Conservation (phyloP, 2,888 invertebrate genomes). For the Latrodectus hesperus region DNA sequence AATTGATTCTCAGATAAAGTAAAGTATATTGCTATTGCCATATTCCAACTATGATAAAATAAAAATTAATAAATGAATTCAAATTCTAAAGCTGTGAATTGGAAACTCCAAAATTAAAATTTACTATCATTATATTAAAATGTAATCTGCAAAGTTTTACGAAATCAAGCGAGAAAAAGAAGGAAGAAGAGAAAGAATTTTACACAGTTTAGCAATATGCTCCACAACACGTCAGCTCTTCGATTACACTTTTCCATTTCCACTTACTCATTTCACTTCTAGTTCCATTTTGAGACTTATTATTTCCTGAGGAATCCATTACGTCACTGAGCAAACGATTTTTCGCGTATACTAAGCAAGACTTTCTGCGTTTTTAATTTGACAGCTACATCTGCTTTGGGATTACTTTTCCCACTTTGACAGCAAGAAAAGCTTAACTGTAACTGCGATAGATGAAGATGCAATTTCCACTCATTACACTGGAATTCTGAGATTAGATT, state of each 20-base stretch:
- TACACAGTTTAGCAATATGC: constrained; percentile 38
- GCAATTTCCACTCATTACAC: constrained; percentile 46
- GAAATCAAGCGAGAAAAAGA: too few species aligned
- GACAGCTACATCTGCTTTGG: neutral
- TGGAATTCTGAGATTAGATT: constrained; percentile 20
- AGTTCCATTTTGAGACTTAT: constrained; percentile 38
- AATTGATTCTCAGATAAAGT: too few species aligned
- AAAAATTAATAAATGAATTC: too few species aligned
- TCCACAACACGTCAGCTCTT: constrained; percentile 21
- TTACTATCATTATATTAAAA: too few species aligned
- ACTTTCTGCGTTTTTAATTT: neutral
- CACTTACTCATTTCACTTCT: constrained; percentile 11
- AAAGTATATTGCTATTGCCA: too few species aligned
- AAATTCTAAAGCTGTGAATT: too few species aligned
- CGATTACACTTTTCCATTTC: constrained; percentile 30
- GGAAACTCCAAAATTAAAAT: too few species aligned
- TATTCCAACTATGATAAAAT: too few species aligned
- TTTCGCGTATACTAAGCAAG: neutral
- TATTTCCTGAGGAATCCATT: constrained; percentile 46
- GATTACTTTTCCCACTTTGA: constrained; percentile 9
- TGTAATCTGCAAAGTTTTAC: too few species aligned
- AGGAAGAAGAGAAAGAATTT: too few species aligned
- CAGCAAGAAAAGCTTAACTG: constrained; percentile 24
- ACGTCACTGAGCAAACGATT: constrained; percentile 33
- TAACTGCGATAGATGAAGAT: constrained; percentile 26